Evolutionary conservation across 2,113 vertebrate species (phyloP).

Genomic region (Amphiprion ocellaris): DNA sequence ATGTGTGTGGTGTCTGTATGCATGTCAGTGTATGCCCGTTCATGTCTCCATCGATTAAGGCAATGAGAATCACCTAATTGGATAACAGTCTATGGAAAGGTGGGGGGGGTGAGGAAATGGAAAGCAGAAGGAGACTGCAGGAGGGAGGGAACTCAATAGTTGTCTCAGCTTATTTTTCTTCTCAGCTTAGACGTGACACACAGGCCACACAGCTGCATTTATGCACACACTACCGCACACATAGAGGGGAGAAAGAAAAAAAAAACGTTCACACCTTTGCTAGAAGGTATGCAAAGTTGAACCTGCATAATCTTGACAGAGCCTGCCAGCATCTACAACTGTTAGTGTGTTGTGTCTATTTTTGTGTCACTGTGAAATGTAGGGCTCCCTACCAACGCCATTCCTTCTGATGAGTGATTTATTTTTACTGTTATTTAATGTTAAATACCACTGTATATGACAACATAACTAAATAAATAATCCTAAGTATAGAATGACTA

Average conservation of each 20-base stretch:
- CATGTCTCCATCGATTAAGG: constrained; percentile 71
- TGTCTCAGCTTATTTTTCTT: constrained; percentile 72
- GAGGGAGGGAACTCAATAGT: constrained; percentile 54
- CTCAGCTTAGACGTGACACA: constrained; percentile 55
- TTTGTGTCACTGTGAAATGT: neutral
- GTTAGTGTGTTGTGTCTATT: neutral
- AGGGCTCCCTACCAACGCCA: neutral
- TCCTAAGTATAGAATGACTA: neutral
- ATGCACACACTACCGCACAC: neutral
- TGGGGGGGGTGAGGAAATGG: constrained; percentile 28
- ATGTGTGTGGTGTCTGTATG: constrained; percentile 23
- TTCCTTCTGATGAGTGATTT: too few relatives aligned
- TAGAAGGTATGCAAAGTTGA: constrained; percentile 1
- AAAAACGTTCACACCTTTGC: neutral
- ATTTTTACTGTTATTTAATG: too few relatives aligned
- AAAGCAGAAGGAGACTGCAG: constrained; percentile 42
- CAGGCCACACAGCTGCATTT: constrained; percentile 3
- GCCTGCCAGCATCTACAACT: constrained; percentile 3
- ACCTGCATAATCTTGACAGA: neutral
- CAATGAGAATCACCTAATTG: constrained; percentile 73
- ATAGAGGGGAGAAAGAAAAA: neutral
- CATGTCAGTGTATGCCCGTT: constrained; percentile 43
- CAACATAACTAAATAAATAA: too few relatives aligned
- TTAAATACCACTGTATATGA: too few relatives aligned
- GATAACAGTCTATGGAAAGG: constrained; percentile 63